phyloP scores from a whole-genome alignment of 2,888 invertebrate genomes.

The Muschampia plurimacula region DNA sequence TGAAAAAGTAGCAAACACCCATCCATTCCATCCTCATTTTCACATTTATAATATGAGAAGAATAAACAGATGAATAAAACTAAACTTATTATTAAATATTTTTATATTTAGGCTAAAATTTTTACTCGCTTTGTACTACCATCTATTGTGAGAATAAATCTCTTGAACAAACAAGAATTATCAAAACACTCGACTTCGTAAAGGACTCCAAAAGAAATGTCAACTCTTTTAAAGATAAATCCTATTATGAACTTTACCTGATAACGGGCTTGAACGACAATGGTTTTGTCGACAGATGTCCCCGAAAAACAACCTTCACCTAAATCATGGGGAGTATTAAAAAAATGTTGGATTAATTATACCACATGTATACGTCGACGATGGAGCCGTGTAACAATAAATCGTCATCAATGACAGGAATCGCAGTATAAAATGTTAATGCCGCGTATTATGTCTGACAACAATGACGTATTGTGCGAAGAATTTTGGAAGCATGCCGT shows the following conservation, averaged over 20 bases:
- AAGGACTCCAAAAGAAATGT: constrained; percentile 76
- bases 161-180: constrained; percentile 74
- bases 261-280: constrained; percentile 72
- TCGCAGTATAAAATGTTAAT: constrained; percentile 82
- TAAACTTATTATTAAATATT: not conserved
- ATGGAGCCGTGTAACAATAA: constrained; percentile 74
- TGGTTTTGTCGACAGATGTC: constrained; percentile 78
- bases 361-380: constrained; percentile 47
- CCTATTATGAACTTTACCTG: constrained; percentile 81
- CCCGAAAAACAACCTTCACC: constrained; percentile 81
- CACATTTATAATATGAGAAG: too few species aligned
- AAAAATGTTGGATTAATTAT: constrained; percentile 57
- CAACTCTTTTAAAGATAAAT: constrained; percentile 80
- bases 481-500: constrained; percentile 66
- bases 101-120: not conserved
- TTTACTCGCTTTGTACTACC: not conserved
- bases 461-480: constrained; percentile 81
- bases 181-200: constrained; percentile 77
- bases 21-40: too few species aligned
- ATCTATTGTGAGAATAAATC: constrained; percentile 52
- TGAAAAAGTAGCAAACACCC: too few species aligned
- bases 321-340: constrained; percentile 61
- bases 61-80: not conserved
- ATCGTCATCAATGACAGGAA: constrained; percentile 83
- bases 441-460: constrained; percentile 77